These are phyloP conservation scores for Hemistola chrysoprasaria DNA, from an alignment of 2,888 invertebrate species.

Conservation along the genomic window DNA sequence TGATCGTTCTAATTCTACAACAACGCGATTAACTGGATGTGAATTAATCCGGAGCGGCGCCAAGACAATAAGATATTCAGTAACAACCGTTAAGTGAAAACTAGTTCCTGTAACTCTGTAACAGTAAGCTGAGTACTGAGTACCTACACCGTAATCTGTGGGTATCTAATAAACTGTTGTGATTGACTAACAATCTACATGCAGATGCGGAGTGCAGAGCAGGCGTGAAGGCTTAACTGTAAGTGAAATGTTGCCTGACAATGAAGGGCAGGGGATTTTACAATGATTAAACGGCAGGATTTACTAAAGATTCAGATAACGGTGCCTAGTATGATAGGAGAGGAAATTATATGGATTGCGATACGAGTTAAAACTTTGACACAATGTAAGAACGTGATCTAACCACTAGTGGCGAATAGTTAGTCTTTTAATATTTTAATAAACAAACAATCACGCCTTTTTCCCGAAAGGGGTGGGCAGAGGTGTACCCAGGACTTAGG, in stretches of 20 bases:
- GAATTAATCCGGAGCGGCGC: conserved; percentile 1
- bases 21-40: conserved; percentile 2
- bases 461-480: too few relatives aligned
- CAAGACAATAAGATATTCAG: conserved; percentile 12
- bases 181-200: conserved; percentile 17
- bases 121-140: conserved; percentile 13
- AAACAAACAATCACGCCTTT: too few relatives aligned
- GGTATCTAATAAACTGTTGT: conserved; percentile 14
- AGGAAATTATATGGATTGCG: too few relatives aligned
- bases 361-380: too few relatives aligned
- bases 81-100: conserved; percentile 16
- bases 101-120: conserved; percentile 15
- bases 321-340: too few relatives aligned
- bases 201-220: conserved; percentile 2
- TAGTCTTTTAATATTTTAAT: too few relatives aligned
- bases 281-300: too few relatives aligned
- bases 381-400: too few relatives aligned
- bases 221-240: conserved; percentile 12
- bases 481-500: too few relatives aligned
- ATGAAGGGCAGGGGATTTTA: conserved; percentile 5
- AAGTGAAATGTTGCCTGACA: neutral
- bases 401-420: too few relatives aligned
- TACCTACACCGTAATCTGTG: conserved; percentile 10
- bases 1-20: too few relatives aligned
- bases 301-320: too few relatives aligned